These are phyloP conservation scores for Rafetus swinhoei DNA, from an alignment of 2,113 vertebrate genomes.

Conservation along the genomic window DNA sequence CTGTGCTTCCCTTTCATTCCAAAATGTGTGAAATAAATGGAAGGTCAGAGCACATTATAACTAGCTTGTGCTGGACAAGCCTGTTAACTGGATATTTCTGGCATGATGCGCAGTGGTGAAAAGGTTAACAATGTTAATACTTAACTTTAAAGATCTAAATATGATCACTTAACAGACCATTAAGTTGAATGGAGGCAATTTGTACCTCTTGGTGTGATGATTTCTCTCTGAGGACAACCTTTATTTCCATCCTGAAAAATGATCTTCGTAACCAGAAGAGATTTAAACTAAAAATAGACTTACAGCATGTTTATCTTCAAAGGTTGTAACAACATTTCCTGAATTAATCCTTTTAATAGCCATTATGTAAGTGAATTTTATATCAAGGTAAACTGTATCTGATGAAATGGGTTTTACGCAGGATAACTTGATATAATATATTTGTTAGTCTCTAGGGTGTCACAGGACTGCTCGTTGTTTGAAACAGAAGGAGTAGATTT, in stretches of 20 bases:
- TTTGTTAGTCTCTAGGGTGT: no score
- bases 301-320: neutral
- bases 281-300: neutral
- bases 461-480: neutral
- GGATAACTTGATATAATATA: no score
- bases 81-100: conserved; percentile 43
- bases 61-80: conserved; percentile 49
- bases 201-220: neutral
- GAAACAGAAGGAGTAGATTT: neutral
- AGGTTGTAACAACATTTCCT: neutral
- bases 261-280: neutral
- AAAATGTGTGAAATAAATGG: conserved; percentile 19
- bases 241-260: neutral
- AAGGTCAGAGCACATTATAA: conserved; percentile 43
- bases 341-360: neutral
- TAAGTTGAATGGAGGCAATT: conserved; percentile 51
- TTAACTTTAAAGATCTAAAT: conserved; percentile 56
- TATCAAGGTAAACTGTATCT: neutral
- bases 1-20: conserved; percentile 46
- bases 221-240: neutral
- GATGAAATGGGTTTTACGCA: no score
- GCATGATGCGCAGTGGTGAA: conserved; percentile 16
- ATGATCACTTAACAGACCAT: conserved; percentile 60
- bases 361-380: neutral
- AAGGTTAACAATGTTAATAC: conserved; percentile 8